Evolutionary conservation across 1,140 invertebrate species (phyloP), one percentile per base, ranked within the genome.

Genomic region (Bactericera cockerelli): DNA sequence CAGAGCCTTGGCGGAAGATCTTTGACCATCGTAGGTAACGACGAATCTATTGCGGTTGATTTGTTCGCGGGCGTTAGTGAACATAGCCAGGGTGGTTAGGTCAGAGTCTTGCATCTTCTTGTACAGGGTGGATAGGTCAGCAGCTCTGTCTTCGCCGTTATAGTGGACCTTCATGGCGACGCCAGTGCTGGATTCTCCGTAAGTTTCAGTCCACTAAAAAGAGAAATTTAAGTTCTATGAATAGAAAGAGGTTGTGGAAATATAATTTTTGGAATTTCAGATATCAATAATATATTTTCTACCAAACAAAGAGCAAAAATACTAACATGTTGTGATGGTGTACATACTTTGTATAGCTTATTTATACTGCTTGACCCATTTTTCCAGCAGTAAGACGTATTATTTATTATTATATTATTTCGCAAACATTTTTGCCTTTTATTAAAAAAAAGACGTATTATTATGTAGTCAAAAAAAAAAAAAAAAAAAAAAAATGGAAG

Each of bases 111-210:
- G 42, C 42, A 49, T 57, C 14, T n/a, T 10, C n/a, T 28, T 26
- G 14, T 10, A 26, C 6, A 57, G 13, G 56, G 26, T 26, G n/a
- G 65, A 62, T 26, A 65, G 10, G 66, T 70, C 38, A 66, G 74
- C 59, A 53, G 63, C 64, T 24, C 67, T 63, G 31, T 66, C 62
- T 26, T 79, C 76, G 25, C 74, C 74, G 58, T 74, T 71, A 33
- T 70, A 71, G 61, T 76, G 68, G 10, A 75, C 33, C 56, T 75
- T 71, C 70, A 78, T 75, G 57, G 68, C 67, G 13, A 72, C 63
- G 38, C 76, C 76, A 58, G 71, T 67, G 53, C 56, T 64, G 26
- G 67, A 59, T 49, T 67, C 39, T 42, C 66, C 66, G 56, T 62
- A 55, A 22, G 62, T 63, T 57, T 57, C 11, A 10, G 26, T 33